These are phyloP conservation scores for Corythaixoides concolor DNA, from an alignment of 2,113 vertebrate genomes.

Conservation along the genomic window DNA sequence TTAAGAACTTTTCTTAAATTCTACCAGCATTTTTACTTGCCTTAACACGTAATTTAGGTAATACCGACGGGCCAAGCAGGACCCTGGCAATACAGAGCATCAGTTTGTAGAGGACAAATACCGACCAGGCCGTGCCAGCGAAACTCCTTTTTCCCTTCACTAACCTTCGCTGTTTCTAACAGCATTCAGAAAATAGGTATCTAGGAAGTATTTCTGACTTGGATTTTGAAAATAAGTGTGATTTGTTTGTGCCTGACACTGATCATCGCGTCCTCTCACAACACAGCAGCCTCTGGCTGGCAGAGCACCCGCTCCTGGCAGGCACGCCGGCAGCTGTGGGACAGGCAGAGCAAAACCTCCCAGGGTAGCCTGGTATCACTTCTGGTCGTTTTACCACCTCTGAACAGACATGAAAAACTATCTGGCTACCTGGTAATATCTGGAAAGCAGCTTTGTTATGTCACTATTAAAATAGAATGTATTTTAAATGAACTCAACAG, in stretches of 20 bases:
- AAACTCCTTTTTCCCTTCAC: not conserved
- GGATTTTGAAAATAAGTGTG: not conserved
- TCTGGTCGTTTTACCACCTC: not conserved
- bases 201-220: not conserved
- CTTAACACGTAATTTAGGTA: not conserved
- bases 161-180: not conserved
- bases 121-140: not conserved
- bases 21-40: not conserved
- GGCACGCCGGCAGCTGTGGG: too few relatives aligned
- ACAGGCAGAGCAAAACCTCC: not conserved
- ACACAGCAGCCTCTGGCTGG: not conserved
- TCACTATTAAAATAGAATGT: not conserved
- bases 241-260: not conserved
- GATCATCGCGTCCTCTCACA: too few relatives aligned
- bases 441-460: rapidly evolving
- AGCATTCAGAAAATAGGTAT: not conserved
- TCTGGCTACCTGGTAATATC: not conserved
- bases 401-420: not conserved
- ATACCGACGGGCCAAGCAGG: not conserved
- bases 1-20: not conserved
- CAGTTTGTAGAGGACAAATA: not conserved
- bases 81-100: not conserved
- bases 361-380: not conserved
- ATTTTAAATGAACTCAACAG: not conserved
- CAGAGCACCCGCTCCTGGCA: too few relatives aligned